A percentile compares a stretch with the other conserved stretches of the same genome.
phyloP scores from a whole-genome alignment of 2,888 invertebrate species.

The Agrilus mali region DNA sequence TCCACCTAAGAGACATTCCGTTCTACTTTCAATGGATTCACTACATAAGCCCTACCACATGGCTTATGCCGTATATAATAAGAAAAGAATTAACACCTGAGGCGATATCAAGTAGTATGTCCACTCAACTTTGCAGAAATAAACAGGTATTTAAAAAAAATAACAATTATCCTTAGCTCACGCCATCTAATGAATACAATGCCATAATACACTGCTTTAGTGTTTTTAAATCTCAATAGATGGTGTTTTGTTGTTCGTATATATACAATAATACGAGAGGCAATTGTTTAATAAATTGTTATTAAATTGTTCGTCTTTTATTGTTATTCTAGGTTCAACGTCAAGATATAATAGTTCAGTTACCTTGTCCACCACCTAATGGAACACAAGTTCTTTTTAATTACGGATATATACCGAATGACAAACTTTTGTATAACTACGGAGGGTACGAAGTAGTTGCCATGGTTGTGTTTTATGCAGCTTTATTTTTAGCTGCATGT shows the following conservation, averaged over 20 bases:
- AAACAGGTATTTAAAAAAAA: slow-evolving; percentile 45
- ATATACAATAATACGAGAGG: too few species aligned
- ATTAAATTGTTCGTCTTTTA: too few species aligned
- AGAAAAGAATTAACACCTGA: slow-evolving; percentile 52
- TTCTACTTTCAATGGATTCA: slow-evolving; percentile 52
- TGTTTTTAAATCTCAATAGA: background rate
- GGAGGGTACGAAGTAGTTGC: slow-evolving; percentile 42
- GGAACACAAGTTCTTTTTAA: slow-evolving; percentile 56
- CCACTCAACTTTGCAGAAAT: slow-evolving; percentile 49
- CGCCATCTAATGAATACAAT: background rate
- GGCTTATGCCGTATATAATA: slow-evolving; percentile 56
- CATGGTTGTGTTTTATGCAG: slow-evolving; percentile 46
- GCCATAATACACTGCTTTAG: background rate
- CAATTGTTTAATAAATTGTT: too few species aligned
- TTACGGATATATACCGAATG: slow-evolving; percentile 36
- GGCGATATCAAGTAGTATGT: slow-evolving; percentile 44
- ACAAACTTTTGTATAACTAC: slow-evolving; percentile 40
- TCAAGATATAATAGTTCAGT: slow-evolving; percentile 77
- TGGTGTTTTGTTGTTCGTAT: background rate
- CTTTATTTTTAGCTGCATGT: slow-evolving; percentile 48
- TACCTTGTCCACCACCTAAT: slow-evolving; percentile 68
- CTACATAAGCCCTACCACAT: slow-evolving; percentile 57
- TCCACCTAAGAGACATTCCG: slow-evolving; percentile 58
- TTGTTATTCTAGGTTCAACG: slow-evolving; percentile 52
- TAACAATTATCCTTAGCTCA: too few species aligned